Evolutionary conservation across 2,113 vertebrate genomes (phyloP).

Genomic region (Campylomormyrus tamandua): DNA sequence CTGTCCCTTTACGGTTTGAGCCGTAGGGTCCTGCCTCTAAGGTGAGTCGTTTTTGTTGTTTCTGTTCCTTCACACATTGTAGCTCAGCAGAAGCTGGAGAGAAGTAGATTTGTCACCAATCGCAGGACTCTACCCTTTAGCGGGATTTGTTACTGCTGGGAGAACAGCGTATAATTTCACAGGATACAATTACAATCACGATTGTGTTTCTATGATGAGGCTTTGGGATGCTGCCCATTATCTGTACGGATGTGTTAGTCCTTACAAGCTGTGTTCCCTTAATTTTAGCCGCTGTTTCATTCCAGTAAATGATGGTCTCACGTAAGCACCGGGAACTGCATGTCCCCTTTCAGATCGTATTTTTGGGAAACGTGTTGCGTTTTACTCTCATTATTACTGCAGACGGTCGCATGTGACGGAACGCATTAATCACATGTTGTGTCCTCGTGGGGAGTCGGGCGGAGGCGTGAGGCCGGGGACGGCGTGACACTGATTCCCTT

Average conservation of each 20-base stretch:
- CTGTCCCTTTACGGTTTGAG: neutral
- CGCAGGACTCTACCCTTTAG: neutral
- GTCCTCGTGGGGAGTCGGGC: neutral
- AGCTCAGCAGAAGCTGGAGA: neutral
- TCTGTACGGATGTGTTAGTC: neutral
- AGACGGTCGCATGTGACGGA: neutral
- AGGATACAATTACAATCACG: constrained; percentile 1
- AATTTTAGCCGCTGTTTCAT: neutral
- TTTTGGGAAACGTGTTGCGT: neutral
- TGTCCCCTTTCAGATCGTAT: neutral
- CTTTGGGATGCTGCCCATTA: neutral
- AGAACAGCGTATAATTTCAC: neutral
- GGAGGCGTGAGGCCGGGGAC: neutral
- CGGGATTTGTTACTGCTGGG: neutral
- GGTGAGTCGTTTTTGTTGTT: neutral
- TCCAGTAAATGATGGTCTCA: neutral
- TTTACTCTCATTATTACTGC: neutral
- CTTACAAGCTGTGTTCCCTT: neutral
- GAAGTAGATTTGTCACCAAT: neutral
- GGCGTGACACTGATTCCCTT: constrained; percentile 29
- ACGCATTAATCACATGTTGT: constrained; percentile 2
- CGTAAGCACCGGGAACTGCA: neutral
- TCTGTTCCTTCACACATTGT: neutral
- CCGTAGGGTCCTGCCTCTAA: neutral
- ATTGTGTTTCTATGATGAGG: neutral